Base-by-base conservation (phyloP, 2,888 invertebrate species). In the Idaea biselata region DNA sequence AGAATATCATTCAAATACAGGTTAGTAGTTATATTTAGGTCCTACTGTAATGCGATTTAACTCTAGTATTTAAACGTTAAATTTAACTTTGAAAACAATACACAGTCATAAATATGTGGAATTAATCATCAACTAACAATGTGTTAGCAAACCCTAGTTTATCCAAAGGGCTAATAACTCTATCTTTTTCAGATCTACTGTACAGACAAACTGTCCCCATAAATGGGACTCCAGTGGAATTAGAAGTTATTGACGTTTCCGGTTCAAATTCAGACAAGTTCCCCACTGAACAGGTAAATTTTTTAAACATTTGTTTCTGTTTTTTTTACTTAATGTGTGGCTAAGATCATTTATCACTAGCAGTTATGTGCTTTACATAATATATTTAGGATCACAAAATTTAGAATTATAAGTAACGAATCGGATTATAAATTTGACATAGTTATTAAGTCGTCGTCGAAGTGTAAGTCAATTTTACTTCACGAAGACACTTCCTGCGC, bases 1-100 rank as follows among this genome's bases (percentile, higher is more conserved):
- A 66, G 96, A 96, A 93, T 96, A 96, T 86, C 94, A 96, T 78
- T 96, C 96, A 75, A 96, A 96, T 79, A 96, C 96, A 92, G 96
- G 96, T 96, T 83, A 91, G 92, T 68, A 58, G n/a, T 25, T 25
- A 44, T 14, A 11, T 44, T 44, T 44, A 7, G 8, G 8, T 44
- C 6, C 44, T 44, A 44, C 44, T 44, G 11, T 62, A 25, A 25
- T 60, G 55, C 56, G 55, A 57, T 60, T 57, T 31, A n/a, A n/a
- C n/a, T n/a, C n/a, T n/a, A n/a, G n/a, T n/a, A n/a, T n/a, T 25
- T 25, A 25, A 25, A 25, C 25, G n/a, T 25, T 25, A 1, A 25
- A 25, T 5, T 25, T 25, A 5, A 25, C 5, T 25, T 25, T 25
- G 25, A 25, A 25, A 25, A 25, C 1, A 25, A 25, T 25, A 18